Percentiles rank a stretch among this genome's conserved stretches.
Evolutionary conservation across 2,888 invertebrate species (phyloP).

Genomic region (Pachydiplax longipennis): DNA sequence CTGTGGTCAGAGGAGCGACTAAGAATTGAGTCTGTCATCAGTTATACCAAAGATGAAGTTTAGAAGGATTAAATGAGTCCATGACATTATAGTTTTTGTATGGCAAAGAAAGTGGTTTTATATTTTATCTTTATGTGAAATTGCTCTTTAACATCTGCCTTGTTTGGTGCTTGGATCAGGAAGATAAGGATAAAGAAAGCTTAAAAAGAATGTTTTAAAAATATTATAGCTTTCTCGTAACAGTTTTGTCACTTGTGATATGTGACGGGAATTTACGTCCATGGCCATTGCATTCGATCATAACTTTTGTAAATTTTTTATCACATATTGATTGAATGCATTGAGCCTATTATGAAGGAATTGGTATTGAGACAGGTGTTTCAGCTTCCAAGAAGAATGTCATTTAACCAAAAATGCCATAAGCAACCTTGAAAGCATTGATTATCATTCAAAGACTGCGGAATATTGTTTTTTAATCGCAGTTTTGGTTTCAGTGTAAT

Average conservation of each 20-base stretch:
- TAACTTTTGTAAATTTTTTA: slow-evolving; percentile 28
- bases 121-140: background rate
- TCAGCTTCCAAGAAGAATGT: background rate
- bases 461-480: background rate
- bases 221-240: background rate
- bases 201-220: background rate
- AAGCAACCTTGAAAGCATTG: background rate
- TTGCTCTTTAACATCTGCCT: background rate
- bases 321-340: slow-evolving; percentile 18
- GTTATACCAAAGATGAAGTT: background rate
- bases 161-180: slow-evolving; percentile 20
- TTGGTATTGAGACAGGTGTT: background rate
- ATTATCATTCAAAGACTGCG: background rate
- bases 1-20: background rate
- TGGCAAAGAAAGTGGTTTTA: background rate
- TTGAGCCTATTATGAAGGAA: background rate
- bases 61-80: background rate
- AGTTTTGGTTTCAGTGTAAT: background rate
- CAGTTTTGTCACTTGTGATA: background rate
- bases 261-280: slow-evolving; percentile 19
- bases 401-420: background rate
- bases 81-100: background rate
- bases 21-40: background rate
- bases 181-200: slow-evolving; percentile 20
- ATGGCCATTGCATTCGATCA: slow-evolving; percentile 13